phyloP scores from a whole-genome alignment of 1,140 invertebrate genomes.

The Pomacea maculata region DNA sequence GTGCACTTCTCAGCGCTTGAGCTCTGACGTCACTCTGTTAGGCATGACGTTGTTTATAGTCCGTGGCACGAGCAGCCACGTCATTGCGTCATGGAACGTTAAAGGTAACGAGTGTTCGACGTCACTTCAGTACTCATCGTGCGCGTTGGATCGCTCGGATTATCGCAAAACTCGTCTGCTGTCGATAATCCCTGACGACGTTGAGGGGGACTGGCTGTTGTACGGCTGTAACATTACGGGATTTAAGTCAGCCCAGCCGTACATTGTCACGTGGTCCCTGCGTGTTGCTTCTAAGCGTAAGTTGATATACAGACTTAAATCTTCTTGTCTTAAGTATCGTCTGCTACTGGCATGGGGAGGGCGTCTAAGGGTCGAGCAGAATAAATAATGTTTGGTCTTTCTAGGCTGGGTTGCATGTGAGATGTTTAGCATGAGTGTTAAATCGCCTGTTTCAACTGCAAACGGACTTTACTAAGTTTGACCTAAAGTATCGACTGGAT shows the following conservation, averaged over 20 bases:
- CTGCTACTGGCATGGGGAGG: too few relatives aligned
- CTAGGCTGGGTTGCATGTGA: too few relatives aligned
- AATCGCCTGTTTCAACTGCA: too few relatives aligned
- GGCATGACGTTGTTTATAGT: neutral
- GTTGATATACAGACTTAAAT: too few relatives aligned
- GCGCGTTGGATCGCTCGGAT: neutral
- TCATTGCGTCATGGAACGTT: neutral
- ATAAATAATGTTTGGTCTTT: too few relatives aligned
- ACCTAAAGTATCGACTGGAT: too few relatives aligned
- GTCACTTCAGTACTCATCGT: neutral
- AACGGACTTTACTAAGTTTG: too few relatives aligned
- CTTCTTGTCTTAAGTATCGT: too few relatives aligned
- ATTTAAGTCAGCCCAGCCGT: neutral
- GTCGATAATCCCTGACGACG: neutral
- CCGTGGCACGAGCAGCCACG: neutral
- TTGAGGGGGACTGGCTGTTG: neutral
- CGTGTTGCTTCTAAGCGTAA: too few relatives aligned
- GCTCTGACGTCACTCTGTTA: neutral
- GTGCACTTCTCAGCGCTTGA: neutral
- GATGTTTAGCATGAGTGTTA: too few relatives aligned
- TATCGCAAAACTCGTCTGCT: neutral
- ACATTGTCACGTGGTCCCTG: too few relatives aligned
- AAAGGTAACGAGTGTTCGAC: neutral
- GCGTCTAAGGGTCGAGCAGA: too few relatives aligned
- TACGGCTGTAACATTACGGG: conserved; percentile 2